Percentiles rank a stretch among this genome's conserved stretches.
phyloP scores from a whole-genome alignment of 2,888 invertebrate genomes.

The Erebia aethiops region DNA sequence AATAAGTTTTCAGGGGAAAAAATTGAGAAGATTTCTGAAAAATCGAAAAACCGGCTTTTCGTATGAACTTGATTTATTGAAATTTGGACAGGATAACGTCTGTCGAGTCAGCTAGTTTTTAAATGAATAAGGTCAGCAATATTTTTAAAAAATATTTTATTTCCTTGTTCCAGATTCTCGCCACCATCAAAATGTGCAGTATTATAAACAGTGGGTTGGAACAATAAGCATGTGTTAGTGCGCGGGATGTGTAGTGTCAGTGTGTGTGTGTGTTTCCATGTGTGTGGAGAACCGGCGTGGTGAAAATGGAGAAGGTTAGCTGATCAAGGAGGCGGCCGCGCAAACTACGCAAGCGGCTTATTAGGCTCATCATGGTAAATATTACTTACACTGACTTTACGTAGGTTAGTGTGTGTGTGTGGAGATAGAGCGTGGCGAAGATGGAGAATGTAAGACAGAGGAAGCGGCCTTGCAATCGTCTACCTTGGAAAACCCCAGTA shows the following conservation, averaged over 20 bases:
- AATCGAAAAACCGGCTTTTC: no score
- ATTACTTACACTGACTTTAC: not conserved
- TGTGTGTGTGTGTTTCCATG: slow-evolving; percentile 7
- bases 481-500: no score
- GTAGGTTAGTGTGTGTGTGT: not conserved
- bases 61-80: no score
- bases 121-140: no score
- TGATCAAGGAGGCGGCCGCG: slow-evolving; percentile 75
- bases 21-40: no score
- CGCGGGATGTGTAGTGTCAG: slow-evolving; percentile 24
- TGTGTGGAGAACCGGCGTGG: slow-evolving; percentile 20
- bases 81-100: no score
- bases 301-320: slow-evolving; percentile 72
- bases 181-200: slow-evolving; percentile 28
- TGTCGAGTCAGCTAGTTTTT: no score
- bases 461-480: no score
- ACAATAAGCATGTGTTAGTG: slow-evolving; percentile 21
- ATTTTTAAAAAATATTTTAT: not conserved
- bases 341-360: slow-evolving; percentile 70
- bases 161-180: slow-evolving; percentile 33
- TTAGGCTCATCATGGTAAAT: slow-evolving; percentile 78
- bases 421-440: no score
- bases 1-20: no score
- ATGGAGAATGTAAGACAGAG: no score
- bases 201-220: not conserved